Base-by-base conservation (phyloP, 2,888 invertebrate genomes). In the Tetrapedia diversipes region DNA sequence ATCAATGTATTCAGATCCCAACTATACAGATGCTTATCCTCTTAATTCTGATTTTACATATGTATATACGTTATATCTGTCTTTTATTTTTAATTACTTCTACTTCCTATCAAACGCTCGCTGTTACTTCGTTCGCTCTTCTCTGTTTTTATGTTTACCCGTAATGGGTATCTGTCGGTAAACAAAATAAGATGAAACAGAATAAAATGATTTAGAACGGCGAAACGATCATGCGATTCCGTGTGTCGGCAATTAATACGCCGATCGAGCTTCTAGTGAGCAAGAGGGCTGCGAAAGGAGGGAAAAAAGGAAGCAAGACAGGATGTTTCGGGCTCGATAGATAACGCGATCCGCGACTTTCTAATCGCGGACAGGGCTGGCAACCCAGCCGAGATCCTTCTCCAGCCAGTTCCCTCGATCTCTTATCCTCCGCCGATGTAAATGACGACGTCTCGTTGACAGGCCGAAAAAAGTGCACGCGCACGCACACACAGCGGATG, bases 261-360 rank as follows among this genome's bases (percentile, higher is more conserved):
- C 27, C 14, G 51, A 41, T 53, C 41, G 53, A n/a, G n/a, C n/a
- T n/a, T 39, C 37, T 19, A 0, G n/a, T n/a, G 43, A 27, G 10
- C 14, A 24, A 32, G 4, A 8, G 45, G 19, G 16, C 49, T 24
- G 16, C 14, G 49, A n/a, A 51, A 51, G 27, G 16, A 16, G 10
- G 4, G 16, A 16, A 7, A 45, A 7, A 51, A 60, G 16, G 60
- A 67, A 51, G 22, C 14, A 57, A 16, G 41, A 43, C 6, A 41
- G 78, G 83, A 84, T 83, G 81, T 77, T 80, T 84, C 73, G 79
- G 69, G n/a, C n/a, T 39, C 39, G 69, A 61, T 43, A 41, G 78
- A 78, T 79, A 79, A 66, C 68, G 69, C 72, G 76, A 66, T 77
- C 56, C 59, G 19, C 19, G 59, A 84, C 84, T 83, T 83, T 83